Conservation (phyloP, 2,113 vertebrate species). For the Gymnorhina tibicen region DNA sequence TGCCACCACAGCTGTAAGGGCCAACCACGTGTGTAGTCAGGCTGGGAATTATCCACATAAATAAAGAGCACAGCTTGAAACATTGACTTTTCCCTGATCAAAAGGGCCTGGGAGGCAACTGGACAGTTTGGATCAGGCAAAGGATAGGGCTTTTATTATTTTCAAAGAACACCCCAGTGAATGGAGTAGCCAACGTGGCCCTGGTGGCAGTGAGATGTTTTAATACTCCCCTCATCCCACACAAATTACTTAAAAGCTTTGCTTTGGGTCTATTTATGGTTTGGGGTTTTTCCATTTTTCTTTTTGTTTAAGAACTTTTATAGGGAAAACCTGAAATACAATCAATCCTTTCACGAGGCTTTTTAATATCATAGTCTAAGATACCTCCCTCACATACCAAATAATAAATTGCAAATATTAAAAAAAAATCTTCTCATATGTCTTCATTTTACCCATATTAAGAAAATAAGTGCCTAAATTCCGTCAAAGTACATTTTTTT, state of each 20-base stretch:
- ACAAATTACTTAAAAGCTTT: not conserved
- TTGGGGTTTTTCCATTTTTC: not conserved
- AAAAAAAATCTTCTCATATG: not conserved
- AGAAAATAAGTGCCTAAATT: not conserved
- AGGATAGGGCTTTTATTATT: slow-evolving; percentile 48
- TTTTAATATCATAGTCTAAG: not conserved
- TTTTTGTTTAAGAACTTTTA: not conserved
- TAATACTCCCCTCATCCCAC: not conserved
- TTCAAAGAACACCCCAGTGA: slow-evolving; percentile 34
- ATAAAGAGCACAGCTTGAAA: slow-evolving; percentile 69
- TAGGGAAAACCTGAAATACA: not conserved
- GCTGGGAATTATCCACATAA: slow-evolving; percentile 44
- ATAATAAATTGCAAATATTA: not conserved
- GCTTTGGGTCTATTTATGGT: not conserved
- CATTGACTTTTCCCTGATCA: slow-evolving; percentile 61
- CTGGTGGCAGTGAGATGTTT: not conserved
- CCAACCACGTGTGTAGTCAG: slow-evolving; percentile 5
- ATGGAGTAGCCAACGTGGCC: not conserved
- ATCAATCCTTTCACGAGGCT: not conserved
- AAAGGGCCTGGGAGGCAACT: slow-evolving; percentile 56
- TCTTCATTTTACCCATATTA: not conserved
- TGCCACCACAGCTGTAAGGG: slow-evolving; percentile 41
- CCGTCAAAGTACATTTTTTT: not conserved
- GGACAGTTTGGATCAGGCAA: slow-evolving; percentile 53
- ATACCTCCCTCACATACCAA: not conserved